A percentile compares a stretch with the other conserved stretches of the same genome.
Evolutionary conservation across 2,113 vertebrate species (phyloP).

Genomic region (Patagioenas fasciata): DNA sequence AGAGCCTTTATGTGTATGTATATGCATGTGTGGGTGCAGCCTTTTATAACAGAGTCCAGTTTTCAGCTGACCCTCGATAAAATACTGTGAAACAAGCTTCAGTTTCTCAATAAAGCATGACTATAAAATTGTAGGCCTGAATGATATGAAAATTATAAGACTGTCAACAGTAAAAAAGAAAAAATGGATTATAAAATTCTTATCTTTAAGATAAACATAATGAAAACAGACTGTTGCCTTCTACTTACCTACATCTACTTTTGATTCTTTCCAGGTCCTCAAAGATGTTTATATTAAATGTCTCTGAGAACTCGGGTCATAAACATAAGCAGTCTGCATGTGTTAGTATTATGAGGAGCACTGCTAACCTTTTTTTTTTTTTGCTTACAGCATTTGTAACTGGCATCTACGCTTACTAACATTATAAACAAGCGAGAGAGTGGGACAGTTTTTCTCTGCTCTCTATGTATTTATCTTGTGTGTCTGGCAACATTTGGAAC

Average conservation of each 20-base stretch:
- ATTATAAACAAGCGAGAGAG: background rate
- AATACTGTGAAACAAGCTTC: background rate
- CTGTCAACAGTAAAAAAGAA: background rate
- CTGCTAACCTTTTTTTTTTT: background rate
- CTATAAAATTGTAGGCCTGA: background rate
- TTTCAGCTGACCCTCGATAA: background rate
- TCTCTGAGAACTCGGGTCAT: background rate
- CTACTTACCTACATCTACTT: background rate
- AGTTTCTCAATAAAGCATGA: background rate
- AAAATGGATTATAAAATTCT: background rate
- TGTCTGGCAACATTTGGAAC: constrained; percentile 51
- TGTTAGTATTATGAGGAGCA: background rate
- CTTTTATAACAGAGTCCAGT: background rate
- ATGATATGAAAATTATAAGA: background rate
- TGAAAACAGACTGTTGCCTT: background rate
- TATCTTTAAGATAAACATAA: background rate
- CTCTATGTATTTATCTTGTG: background rate
- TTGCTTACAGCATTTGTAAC: background rate
- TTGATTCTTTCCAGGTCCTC: background rate
- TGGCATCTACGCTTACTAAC: background rate
- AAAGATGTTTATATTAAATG: background rate
- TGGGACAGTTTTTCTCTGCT: background rate
- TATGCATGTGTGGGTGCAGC: background rate
- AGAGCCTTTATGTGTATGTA: background rate
- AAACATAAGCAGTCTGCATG: background rate